A percentile compares a stretch with the other conserved stretches of the same genome.
Conservation (phyloP, 2,797 vertebrate species). For the Pseudotriccus pelzelni region DNA sequence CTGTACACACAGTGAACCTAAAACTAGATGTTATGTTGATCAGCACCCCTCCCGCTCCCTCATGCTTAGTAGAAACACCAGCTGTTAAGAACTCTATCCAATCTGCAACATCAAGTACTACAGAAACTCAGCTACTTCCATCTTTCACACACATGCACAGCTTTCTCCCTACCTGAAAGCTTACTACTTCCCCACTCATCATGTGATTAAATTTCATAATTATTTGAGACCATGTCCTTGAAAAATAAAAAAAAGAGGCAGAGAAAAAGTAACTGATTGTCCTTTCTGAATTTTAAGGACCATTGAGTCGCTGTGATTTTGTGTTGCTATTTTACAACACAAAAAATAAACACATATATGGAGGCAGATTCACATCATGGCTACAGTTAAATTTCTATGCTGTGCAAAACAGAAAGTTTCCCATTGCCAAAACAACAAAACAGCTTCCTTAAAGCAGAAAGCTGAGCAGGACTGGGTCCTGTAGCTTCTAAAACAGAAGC, state of each 20-base stretch:
- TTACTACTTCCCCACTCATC: background rate
- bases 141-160: background rate
- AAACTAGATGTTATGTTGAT: background rate
- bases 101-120: background rate
- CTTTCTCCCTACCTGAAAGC: background rate
- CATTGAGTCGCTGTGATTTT: background rate
- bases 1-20: background rate
- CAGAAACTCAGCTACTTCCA: background rate
- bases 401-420: background rate
- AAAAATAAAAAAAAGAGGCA: background rate
- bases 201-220: background rate
- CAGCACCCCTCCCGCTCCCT: background rate
- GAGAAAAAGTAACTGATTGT: background rate
- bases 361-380: background rate
- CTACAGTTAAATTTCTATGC: background rate
- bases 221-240: background rate
- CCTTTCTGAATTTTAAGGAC: background rate
- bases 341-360: background rate
- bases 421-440: conserved; percentile 15
- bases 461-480: background rate
- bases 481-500: background rate
- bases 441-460: background rate
- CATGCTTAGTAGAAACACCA: background rate
- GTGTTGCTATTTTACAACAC: background rate
- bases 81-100: background rate